Evolutionary conservation across 2,113 vertebrate genomes (phyloP).

Genomic region (Sapajus apella): DNA sequence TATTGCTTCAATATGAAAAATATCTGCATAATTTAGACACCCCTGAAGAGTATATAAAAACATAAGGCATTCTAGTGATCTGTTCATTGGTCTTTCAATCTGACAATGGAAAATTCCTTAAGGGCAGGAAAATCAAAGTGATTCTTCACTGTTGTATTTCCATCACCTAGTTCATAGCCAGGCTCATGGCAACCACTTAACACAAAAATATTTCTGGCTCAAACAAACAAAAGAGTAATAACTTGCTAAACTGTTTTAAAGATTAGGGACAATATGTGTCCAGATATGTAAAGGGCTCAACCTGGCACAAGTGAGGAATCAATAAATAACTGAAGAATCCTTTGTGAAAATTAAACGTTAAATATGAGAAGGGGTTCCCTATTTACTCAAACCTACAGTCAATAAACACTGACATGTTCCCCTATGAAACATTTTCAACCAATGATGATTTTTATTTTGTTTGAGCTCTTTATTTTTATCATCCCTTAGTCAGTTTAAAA

Average conservation of each 20-base stretch:
- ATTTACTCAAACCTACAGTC: neutral
- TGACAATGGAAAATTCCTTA: neutral
- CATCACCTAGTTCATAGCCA: neutral
- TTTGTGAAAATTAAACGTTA: constrained; percentile 15
- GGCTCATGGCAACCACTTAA: neutral
- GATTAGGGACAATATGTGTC: neutral
- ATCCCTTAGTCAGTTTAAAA: neutral
- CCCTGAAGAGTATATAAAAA: neutral
- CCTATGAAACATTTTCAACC: neutral
- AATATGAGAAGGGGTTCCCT: neutral
- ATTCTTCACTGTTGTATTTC: neutral
- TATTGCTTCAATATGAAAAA: too few relatives aligned
- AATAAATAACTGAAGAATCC: neutral
- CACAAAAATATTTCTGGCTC: neutral
- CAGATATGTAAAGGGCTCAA: neutral
- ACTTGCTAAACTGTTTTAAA: neutral
- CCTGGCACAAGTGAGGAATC: neutral
- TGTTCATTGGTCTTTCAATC: neutral
- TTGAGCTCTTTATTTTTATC: neutral
- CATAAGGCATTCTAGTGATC: neutral
- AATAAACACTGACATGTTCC: too few relatives aligned
- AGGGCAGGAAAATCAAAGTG: neutral
- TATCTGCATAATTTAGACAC: neutral
- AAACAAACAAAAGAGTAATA: neutral
- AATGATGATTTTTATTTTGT: neutral